A percentile compares a stretch with the other conserved stretches of the same genome.
Conservation (phyloP, 2,113 vertebrate species). For the Ranitomeya variabilis region DNA sequence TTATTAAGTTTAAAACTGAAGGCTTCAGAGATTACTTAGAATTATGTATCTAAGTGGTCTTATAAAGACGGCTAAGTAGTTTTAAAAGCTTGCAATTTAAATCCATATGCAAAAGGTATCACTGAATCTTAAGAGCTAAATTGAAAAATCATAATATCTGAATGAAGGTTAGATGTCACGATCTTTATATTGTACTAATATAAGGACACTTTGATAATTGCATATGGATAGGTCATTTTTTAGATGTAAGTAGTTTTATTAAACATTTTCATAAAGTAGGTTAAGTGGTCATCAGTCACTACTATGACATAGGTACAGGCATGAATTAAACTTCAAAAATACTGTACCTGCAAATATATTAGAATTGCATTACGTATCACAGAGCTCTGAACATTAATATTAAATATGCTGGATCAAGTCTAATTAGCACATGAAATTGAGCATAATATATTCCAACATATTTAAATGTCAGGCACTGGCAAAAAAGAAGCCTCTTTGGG, state of each 20-base stretch:
- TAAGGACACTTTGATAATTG: neutral
- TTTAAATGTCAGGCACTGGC: conserved; percentile 30
- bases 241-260: neutral
- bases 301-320: neutral
- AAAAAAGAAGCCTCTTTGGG: neutral
- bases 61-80: neutral
- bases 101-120: neutral
- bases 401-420: conserved; percentile 32
- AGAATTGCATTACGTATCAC: conserved; percentile 10
- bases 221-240: neutral
- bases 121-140: neutral
- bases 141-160: neutral
- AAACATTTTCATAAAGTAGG: neutral
- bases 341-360: conserved; percentile 17
- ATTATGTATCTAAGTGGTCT: neutral
- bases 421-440: conserved; percentile 46
- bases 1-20: neutral
- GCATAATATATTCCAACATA: conserved; percentile 39
- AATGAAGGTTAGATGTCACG: neutral
- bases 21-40: neutral
- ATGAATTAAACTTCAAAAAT: conserved; percentile 6
- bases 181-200: neutral
- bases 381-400: conserved; percentile 31
- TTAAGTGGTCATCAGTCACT: conserved; percentile 21
- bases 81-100: neutral